Evolutionary conservation across 2,888 invertebrate genomes (phyloP).

Genomic region (Lysandra coridon): DNA sequence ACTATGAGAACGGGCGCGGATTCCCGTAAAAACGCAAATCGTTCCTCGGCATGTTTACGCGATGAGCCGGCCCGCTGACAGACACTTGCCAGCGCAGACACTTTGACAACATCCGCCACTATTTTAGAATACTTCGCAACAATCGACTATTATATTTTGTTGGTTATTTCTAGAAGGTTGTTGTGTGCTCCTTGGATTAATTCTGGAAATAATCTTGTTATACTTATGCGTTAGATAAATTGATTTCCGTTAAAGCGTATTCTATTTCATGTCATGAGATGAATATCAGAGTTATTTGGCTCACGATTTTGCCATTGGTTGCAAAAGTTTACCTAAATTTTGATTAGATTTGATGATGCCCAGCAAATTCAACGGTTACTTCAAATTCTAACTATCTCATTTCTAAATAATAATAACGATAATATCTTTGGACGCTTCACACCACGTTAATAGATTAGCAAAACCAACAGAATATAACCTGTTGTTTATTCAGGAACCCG

Average conservation of each 20-base stretch:
- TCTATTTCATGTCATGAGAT: neutral
- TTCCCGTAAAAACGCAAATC: constrained; percentile 66
- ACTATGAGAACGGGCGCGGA: constrained; percentile 43
- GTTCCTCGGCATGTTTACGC: constrained; percentile 66
- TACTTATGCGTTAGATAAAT: neutral
- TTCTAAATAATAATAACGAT: too few species aligned
- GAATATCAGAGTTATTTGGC: neutral
- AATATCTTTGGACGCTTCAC: too few species aligned
- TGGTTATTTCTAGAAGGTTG: constrained; percentile 8
- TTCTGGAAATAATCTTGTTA: neutral
- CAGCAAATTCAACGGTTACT: too few species aligned
- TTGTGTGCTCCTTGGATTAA: neutral
- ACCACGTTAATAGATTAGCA: neutral
- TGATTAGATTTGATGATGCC: too few species aligned
- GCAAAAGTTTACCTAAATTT: too few species aligned
- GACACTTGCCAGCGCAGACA: constrained; percentile 65
- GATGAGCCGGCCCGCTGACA: constrained; percentile 61
- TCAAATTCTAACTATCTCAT: too few species aligned
- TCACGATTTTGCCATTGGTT: neutral
- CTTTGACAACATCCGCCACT: constrained; percentile 68
- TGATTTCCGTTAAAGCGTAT: too few species aligned
- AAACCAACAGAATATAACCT: neutral
- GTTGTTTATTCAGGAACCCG: neutral
- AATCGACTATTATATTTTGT: constrained; percentile 34
- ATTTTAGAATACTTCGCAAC: constrained; percentile 54